phyloP scores from a whole-genome alignment of 2,888 invertebrate genomes.

The Patella ulyssiponensis region DNA sequence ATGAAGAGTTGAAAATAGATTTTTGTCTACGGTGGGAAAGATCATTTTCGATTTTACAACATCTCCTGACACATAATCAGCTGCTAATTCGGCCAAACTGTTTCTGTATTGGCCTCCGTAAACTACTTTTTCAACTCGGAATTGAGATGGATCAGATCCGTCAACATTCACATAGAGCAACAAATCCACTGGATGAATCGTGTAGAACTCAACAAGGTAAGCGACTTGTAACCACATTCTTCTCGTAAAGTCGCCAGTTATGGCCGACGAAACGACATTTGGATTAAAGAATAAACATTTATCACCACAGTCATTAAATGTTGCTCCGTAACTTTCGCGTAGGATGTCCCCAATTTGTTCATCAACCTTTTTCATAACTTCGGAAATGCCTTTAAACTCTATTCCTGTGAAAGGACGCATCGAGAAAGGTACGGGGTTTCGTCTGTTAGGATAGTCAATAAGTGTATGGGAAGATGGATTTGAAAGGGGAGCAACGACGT shows the following conservation, averaged over 20 bases:
- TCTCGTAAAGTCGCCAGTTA: constrained; percentile 20
- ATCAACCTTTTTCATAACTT: constrained; percentile 26
- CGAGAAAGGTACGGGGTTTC: constrained; percentile 34
- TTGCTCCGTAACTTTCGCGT: constrained; percentile 35
- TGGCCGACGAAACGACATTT: constrained; percentile 20
- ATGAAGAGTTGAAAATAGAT: constrained; percentile 35
- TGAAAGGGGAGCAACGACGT: constrained; percentile 36
- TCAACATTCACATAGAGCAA: constrained; percentile 39
- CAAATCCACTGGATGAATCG: constrained; percentile 46
- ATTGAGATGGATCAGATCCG: constrained; percentile 24
- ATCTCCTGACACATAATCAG: constrained; percentile 15
- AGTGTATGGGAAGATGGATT: constrained; percentile 30
- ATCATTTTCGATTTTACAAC: constrained; percentile 24
- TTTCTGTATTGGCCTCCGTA: constrained; percentile 34
- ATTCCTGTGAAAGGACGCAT: constrained; percentile 33
- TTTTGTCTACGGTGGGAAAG: constrained; percentile 21
- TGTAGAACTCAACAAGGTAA: constrained; percentile 32
- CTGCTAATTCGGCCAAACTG: constrained; percentile 27
- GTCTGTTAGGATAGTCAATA: constrained; percentile 18
- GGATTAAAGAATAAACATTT: constrained; percentile 36
- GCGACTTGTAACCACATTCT: constrained; percentile 41
- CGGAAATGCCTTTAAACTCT: constrained; percentile 28
- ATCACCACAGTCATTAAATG: constrained; percentile 29
- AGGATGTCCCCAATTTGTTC: constrained; percentile 30
- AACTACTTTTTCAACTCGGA: constrained; percentile 36